Base-by-base conservation (phyloP, 2,797 vertebrate genomes). In the Ara ararauna region DNA sequence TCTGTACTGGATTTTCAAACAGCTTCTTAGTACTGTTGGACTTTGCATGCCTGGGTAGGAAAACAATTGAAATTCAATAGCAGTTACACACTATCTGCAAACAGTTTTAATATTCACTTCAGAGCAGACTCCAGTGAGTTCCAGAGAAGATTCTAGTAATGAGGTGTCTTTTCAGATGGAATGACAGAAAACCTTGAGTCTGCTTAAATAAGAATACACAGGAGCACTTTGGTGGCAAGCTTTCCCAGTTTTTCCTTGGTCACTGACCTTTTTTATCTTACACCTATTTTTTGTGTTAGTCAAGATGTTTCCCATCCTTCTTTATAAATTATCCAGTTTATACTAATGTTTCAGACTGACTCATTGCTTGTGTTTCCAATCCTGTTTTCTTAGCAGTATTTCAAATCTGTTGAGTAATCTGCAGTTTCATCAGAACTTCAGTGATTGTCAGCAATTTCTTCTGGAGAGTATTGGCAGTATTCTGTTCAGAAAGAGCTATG, bases 31-130 rank as follows among this genome's bases (percentile, higher is more conserved):
- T 15, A 7, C 54, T 44, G 26, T 8, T 66, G 50, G 61, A 34
- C 38, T 84, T 64, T 11, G 56, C 23, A 15, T 6, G 12, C 66
- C 29, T 70, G 67, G 23, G 2, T 8, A 47, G 53, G 34, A 45
- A 82, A 87, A 73, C 71, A 93, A 40, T 19, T 73, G 50, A 70
- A 78, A 90, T 90, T 76, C 77, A 82, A 7, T 32, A 75, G 45
- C 58, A 81, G 30, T 26, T 84, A 62, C 58, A 47, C 71, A 44
- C 66, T 78, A 30, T 73, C 77, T 89, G 67, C 60, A 78, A 75
- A 70, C 14, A 50, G 29, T 50, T 87, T 82, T 62, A 82, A 82
- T 73, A 40, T n/a, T 90, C 50, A 6, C 50, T 88, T 47, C 94
- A 73, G 70, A 89, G 74, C 74, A 87, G 78, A 62, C 50, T 47